Conservation (phyloP, 2,888 invertebrate genomes). For the Ophraella communa region DNA sequence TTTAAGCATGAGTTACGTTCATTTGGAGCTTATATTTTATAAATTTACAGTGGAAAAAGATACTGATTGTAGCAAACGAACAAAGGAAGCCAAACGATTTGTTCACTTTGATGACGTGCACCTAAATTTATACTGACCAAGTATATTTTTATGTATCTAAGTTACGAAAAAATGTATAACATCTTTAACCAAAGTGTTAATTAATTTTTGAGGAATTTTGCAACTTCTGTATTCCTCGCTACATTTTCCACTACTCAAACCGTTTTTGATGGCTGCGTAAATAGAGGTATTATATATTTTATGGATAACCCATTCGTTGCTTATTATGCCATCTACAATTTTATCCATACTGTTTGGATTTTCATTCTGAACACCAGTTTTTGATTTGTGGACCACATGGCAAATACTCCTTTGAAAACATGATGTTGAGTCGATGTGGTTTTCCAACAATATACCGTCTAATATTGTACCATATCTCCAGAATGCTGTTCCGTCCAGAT, state of each 20-base stretch:
- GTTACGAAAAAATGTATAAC: constrained; percentile 13
- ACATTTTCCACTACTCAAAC: constrained; percentile 49
- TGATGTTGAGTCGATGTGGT: constrained; percentile 67
- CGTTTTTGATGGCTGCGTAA: constrained; percentile 62
- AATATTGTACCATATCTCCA: constrained; percentile 46
- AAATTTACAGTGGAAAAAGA: no score
- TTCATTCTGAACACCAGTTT: constrained; percentile 55
- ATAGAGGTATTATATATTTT: constrained; percentile 63
- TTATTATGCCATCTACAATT: constrained; percentile 62
- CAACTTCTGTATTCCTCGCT: constrained; percentile 39
- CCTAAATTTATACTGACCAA: no score
- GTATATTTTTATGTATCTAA: no score
- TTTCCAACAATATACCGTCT: constrained; percentile 64
- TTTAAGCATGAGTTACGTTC: no score
- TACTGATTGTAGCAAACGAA: no score
- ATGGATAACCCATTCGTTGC: constrained; percentile 57
- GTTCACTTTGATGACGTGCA: no score
- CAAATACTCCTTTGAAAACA: constrained; percentile 70
- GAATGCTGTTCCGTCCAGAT: constrained; percentile 10
- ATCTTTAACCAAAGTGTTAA: constrained; percentile 29
- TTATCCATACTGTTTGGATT: constrained; percentile 59
- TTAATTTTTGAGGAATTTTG: constrained; percentile 33
- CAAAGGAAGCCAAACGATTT: no score
- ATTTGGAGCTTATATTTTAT: no score
- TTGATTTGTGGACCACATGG: constrained; percentile 59